A percentile compares a stretch with the other conserved stretches of the same genome.
Conservation (phyloP, 2,797 vertebrate species). For the Lophius americanus region DNA sequence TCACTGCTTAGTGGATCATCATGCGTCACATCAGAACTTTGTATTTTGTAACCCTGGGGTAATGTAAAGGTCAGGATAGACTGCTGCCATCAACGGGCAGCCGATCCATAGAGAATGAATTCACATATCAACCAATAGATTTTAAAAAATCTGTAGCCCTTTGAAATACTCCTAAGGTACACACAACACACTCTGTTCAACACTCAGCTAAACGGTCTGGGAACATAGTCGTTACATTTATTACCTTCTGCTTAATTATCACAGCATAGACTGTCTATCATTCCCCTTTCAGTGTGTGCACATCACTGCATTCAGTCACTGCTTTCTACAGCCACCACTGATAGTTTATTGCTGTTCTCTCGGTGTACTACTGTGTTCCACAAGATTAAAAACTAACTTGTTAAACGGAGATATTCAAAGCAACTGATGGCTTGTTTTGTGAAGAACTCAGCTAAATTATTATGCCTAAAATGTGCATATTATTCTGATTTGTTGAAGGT, state of each 20-base stretch:
- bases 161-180: background rate
- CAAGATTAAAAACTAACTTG: conserved; percentile 10
- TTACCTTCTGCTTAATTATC: conserved; percentile 41
- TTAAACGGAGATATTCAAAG: background rate
- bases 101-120: background rate
- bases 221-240: conserved; percentile 20
- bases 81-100: background rate
- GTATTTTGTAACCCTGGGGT: background rate
- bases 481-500: background rate
- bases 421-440: background rate
- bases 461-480: background rate
- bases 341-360: conserved; percentile 13
- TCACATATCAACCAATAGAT: background rate
- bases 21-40: background rate
- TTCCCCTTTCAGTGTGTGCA: conserved; percentile 27
- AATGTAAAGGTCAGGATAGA: background rate
- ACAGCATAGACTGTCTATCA: conserved; percentile 10
- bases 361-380: conserved; percentile 7
- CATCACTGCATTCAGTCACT: background rate
- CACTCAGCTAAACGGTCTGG: background rate
- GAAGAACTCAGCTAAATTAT: background rate
- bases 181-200: background rate
- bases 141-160: background rate
- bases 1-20: background rate
- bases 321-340: conserved; percentile 5